Conservation (phyloP, 1,140 invertebrate genomes). For the Subanguina moxae region DNA sequence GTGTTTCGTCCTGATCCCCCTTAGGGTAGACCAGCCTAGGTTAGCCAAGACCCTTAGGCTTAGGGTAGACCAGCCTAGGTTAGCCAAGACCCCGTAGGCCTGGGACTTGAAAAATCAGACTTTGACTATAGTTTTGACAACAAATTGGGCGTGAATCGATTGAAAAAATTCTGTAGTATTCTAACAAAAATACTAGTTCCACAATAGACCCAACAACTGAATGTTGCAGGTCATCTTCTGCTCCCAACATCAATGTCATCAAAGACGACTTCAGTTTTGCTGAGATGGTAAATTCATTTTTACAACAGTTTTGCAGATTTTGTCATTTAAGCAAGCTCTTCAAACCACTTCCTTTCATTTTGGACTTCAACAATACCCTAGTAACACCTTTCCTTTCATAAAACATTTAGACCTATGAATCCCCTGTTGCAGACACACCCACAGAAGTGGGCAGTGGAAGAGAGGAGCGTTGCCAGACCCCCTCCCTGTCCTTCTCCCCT, state of each 20-base stretch:
- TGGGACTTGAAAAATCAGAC: no score
- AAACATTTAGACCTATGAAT: background rate
- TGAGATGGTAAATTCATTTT: slow-evolving; percentile 22
- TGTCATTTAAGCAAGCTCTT: slow-evolving; percentile 22
- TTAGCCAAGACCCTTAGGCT: no score
- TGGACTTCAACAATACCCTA: slow-evolving; percentile 16
- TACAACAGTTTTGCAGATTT: background rate
- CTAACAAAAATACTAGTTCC: no score
- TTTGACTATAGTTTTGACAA: no score
- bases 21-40: no score
- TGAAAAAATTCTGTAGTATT: no score
- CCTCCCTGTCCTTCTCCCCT: slow-evolving; percentile 4
- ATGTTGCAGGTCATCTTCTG: slow-evolving; percentile 44
- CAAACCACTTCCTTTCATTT: slow-evolving; percentile 43
- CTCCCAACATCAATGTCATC: slow-evolving; percentile 46
- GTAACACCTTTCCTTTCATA: background rate
- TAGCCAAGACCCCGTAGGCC: no score
- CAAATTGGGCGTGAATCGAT: no score
- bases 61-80: no score
- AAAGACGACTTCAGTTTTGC: slow-evolving; percentile 39
- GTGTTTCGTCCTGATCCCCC: no score
- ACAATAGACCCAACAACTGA: no score
- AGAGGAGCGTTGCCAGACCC: slow-evolving; percentile 23
- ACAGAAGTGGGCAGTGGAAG: background rate
- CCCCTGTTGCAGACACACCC: background rate